Conservation (phyloP, 2,888 invertebrate genomes). For the Caenorhabditis plicata region DNA sequence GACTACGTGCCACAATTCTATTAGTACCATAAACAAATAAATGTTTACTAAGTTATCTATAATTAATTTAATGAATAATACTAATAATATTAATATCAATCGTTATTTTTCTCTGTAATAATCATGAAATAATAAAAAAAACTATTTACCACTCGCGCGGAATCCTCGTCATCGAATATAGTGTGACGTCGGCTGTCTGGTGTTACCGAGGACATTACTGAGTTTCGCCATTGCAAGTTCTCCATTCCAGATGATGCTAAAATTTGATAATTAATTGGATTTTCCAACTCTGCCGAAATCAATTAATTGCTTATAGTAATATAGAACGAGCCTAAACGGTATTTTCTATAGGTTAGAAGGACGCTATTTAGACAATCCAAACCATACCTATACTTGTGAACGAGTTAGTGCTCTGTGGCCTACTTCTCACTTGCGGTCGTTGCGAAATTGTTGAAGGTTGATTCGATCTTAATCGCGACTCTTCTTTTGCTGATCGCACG, state of each 20-base stretch:
- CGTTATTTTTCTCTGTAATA: neutral
- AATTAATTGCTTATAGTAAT: no score
- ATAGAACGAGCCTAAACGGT: no score
- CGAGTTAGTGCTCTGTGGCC: conserved; percentile 44
- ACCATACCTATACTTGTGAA: conserved; percentile 42
- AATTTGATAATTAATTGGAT: neutral
- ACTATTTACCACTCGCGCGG: conserved; percentile 56
- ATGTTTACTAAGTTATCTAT: no score
- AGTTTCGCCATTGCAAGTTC: conserved; percentile 57
- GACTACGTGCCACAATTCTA: no score
- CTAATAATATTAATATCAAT: neutral
- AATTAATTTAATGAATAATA: no score
- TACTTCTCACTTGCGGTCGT: conserved; percentile 42
- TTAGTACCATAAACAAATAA: no score
- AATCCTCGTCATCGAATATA: conserved; percentile 53
- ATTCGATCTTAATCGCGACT: conserved; percentile 42
- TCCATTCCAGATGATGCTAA: conserved; percentile 59
- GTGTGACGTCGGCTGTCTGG: conserved; percentile 40
- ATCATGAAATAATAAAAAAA: neutral
- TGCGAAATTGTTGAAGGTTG: conserved; percentile 39
- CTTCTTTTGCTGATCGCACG: conserved; percentile 49
- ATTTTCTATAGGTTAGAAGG: neutral
- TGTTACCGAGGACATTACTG: conserved; percentile 41
- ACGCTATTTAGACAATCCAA: neutral
- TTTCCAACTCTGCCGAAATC: no score